These are phyloP conservation scores for Pachyramphus minor DNA, from an alignment of 2,113 vertebrate genomes.

Conservation along the genomic window DNA sequence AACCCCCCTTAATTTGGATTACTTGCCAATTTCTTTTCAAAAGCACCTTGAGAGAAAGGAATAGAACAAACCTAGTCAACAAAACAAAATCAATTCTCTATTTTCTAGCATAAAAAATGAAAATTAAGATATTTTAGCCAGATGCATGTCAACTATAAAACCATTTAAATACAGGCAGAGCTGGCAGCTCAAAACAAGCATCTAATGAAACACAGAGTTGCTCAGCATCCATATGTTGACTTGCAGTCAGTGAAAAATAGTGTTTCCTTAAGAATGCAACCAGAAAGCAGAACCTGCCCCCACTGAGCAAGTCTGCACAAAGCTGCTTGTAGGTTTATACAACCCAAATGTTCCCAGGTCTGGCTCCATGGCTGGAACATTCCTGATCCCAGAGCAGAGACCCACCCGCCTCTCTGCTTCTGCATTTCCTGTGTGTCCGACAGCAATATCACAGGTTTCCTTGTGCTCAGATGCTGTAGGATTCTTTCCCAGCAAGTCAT, in stretches of 20 bases:
- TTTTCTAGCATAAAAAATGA: neutral
- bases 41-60: neutral
- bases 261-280: neutral
- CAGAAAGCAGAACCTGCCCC: neutral
- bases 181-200: neutral
- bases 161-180: neutral
- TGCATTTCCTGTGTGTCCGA: neutral
- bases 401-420: neutral
- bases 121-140: neutral
- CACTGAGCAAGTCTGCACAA: conserved; percentile 2
- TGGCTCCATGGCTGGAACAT: neutral
- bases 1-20: neutral
- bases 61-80: neutral
- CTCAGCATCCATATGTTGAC: neutral
- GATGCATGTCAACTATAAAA: neutral
- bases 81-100: neutral
- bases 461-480: neutral
- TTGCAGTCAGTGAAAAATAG: neutral
- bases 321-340: neutral
- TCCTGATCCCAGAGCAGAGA: neutral
- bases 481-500: conserved; percentile 64
- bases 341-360: neutral
- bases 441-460: neutral
- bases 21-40: neutral
- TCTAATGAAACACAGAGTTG: neutral